Conservation (phyloP, 2,113 vertebrate genomes). For the Hippocampus zosterae region DNA sequence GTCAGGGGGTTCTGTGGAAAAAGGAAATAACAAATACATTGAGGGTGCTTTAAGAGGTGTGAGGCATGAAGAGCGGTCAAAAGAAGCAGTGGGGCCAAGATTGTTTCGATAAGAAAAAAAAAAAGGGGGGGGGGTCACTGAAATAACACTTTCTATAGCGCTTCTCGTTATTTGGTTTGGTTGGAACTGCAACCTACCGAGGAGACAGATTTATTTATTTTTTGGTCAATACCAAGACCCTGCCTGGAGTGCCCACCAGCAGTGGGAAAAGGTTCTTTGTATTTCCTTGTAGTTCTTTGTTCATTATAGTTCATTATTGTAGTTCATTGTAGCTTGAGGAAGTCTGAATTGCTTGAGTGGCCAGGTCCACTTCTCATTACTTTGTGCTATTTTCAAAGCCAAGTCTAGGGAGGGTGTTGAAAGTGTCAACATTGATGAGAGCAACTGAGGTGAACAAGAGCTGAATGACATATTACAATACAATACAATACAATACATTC, state of each 20-base stretch:
- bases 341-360: neutral
- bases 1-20: slow-evolving; percentile 31
- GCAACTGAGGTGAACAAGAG: neutral
- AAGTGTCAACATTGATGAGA: neutral
- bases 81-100: neutral
- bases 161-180: too few species aligned
- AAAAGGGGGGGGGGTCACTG: neutral
- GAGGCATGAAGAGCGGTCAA: too few species aligned
- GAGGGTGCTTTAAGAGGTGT: neutral
- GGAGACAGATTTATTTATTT: too few species aligned
- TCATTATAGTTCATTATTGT: too few species aligned
- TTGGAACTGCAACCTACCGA: too few species aligned
- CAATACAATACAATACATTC: too few species aligned
- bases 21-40: slow-evolving; percentile 19
- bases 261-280: too few species aligned
- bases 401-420: neutral
- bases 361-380: neutral
- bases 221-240: too few species aligned
- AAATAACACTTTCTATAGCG: neutral
- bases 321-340: neutral
- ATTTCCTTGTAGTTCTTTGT: too few species aligned
- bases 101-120: neutral
- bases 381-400: neutral
- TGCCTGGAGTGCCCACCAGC: too few species aligned
- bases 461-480: too few species aligned